Percentiles rank a stretch among this genome's conserved stretches.
Evolutionary conservation across 37 sponge, comb jelly and placozoan genomes (phyloP).

Genomic region (Aplysina aerophoba): DNA sequence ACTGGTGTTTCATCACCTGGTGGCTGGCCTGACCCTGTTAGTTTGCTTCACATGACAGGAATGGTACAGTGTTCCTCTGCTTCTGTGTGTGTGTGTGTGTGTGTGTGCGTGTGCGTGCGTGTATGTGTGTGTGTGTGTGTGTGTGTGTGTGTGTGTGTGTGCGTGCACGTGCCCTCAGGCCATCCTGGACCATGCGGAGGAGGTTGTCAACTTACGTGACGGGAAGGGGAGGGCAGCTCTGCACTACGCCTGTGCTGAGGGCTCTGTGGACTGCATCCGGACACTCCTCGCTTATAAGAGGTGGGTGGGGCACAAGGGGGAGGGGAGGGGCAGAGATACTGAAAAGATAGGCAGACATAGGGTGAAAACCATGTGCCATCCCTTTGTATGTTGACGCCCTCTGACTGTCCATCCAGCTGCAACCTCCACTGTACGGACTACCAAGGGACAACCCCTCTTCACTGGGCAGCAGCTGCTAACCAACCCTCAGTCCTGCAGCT

Average conservation of each 20-base stretch:
- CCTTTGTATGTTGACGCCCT: too few relatives aligned
- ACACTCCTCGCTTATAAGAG: conserved; percentile 64
- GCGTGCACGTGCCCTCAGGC: conserved; percentile 36
- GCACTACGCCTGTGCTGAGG: conserved; percentile 87
- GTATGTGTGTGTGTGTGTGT: too few relatives aligned
- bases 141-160: too few relatives aligned
- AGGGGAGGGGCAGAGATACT: too few relatives aligned
- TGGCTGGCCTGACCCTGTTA: too few relatives aligned
- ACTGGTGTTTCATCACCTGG: too few relatives aligned
- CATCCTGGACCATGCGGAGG: conserved; percentile 59
- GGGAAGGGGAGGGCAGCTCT: conserved; percentile 73
- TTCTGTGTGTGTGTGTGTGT: too few relatives aligned
- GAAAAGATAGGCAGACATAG: too few relatives aligned
- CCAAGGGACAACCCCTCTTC: conserved; percentile 75
- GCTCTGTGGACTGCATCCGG: conserved; percentile 72
- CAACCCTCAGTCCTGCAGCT: conserved; percentile 73
- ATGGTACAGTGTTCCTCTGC: too few relatives aligned
- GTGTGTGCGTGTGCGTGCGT: too few relatives aligned
- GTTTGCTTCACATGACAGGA: too few relatives aligned
- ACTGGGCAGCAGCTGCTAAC: conserved; percentile 91
- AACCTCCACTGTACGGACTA: conserved; percentile 70
- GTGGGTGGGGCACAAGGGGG: conserved; percentile 20
- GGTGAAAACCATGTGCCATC: too few relatives aligned
- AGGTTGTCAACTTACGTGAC: conserved; percentile 54
- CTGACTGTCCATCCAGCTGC: conserved; percentile 44